phyloP scores from a whole-genome alignment of 2,888 invertebrate genomes.

The Epicampocera succincta region DNA sequence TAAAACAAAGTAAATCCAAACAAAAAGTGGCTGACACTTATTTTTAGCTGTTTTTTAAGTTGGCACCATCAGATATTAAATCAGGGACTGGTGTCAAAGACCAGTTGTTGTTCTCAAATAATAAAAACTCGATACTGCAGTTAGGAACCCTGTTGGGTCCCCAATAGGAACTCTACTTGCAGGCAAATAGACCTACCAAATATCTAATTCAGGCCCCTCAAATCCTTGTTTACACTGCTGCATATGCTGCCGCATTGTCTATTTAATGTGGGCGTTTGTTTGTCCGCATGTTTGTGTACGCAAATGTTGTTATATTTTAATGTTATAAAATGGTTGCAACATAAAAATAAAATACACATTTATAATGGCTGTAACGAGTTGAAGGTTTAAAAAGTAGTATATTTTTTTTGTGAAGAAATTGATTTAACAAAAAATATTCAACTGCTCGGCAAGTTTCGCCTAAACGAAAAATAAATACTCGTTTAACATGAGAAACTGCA shows the following conservation, averaged over 20 bases:
- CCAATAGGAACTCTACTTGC: too few relatives aligned
- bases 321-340: conserved; percentile 61
- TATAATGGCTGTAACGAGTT: conserved; percentile 54
- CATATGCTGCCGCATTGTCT: conserved; percentile 36
- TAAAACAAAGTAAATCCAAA: too few relatives aligned
- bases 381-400: conserved; percentile 39
- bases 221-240: neutral
- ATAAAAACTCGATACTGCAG: too few relatives aligned
- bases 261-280: neutral
- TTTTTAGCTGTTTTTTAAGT: too few relatives aligned
- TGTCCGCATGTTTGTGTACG: neutral
- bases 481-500: neutral
- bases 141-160: too few relatives aligned
- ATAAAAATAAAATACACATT: conserved; percentile 51
- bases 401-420: conserved; percentile 23
- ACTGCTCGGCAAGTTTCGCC: conserved; percentile 26
- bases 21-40: too few relatives aligned
- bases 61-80: too few relatives aligned
- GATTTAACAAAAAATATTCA: conserved; percentile 44
- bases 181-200: too few relatives aligned
- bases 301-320: conserved; percentile 64
- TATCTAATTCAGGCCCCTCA: neutral
- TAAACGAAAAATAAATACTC: conserved; percentile 27
- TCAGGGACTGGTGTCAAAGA: too few relatives aligned
- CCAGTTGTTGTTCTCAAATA: too few relatives aligned